Conservation (phyloP, 2,888 invertebrate genomes). For the Drepana falcataria region DNA sequence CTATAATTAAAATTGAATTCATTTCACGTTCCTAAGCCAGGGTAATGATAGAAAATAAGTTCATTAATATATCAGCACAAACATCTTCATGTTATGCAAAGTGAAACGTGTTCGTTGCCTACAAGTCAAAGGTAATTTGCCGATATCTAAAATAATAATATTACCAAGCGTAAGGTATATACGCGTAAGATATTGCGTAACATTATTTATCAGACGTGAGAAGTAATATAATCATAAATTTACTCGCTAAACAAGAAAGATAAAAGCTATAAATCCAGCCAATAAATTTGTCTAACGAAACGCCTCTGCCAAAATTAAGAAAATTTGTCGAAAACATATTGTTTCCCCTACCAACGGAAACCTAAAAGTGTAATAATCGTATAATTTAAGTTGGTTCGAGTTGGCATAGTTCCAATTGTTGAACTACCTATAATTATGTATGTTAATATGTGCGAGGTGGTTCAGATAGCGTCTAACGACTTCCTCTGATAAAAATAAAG, state of each 20-base stretch:
- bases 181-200: too few relatives aligned
- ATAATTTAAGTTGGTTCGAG: constrained; percentile 60
- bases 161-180: background rate
- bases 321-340: constrained; percentile 50
- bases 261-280: constrained; percentile 34
- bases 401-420: constrained; percentile 69
- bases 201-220: background rate
- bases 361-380: constrained; percentile 63
- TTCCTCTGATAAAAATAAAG: constrained; percentile 77
- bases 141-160: background rate
- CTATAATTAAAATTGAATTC: too few relatives aligned
- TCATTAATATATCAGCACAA: too few relatives aligned
- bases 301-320: constrained; percentile 37
- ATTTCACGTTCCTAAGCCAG: too few relatives aligned
- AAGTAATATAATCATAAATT: background rate
- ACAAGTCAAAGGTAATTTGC: background rate
- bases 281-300: constrained; percentile 39
- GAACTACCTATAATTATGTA: constrained; percentile 76
- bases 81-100: background rate
- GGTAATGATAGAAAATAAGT: too few relatives aligned
- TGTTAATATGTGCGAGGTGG: constrained; percentile 74
- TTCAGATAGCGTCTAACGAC: constrained; percentile 76
- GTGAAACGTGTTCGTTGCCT: background rate
- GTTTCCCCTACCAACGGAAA: constrained; percentile 57
- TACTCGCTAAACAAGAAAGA: constrained; percentile 15